Conservation (phyloP, 2,113 vertebrate genomes). For the Sebastes schlegelii region DNA sequence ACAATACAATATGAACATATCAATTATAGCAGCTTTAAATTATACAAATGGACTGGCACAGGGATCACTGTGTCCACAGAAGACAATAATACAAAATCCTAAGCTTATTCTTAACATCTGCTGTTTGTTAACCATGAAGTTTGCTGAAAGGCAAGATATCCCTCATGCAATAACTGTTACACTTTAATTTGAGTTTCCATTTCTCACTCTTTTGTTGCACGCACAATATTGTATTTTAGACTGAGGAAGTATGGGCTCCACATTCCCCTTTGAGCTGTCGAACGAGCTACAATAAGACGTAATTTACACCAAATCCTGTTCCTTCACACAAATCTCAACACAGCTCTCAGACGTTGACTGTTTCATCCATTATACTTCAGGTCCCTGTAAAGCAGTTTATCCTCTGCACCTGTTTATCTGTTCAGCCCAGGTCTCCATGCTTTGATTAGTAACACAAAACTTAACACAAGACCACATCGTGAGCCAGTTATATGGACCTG, state of each 20-base stretch:
- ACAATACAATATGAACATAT: neutral
- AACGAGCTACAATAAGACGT: neutral
- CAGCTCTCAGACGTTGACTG: slow-evolving; percentile 5
- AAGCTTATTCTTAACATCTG: slow-evolving; percentile 4
- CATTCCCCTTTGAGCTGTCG: neutral
- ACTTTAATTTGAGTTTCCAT: neutral
- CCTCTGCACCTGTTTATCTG: slow-evolving; percentile 54
- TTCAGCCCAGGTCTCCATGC: slow-evolving; percentile 8
- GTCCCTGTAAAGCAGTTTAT: slow-evolving; percentile 37
- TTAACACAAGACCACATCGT: neutral
- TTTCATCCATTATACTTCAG: slow-evolving; percentile 11
- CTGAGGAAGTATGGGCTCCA: neutral
- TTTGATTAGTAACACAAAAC: slow-evolving; percentile 42
- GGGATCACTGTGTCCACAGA: neutral
- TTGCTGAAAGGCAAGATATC: neutral
- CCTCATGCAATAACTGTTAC: neutral
- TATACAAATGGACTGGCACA: neutral
- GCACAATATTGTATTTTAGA: neutral
- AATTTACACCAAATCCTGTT: neutral
- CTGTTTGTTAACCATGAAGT: neutral
- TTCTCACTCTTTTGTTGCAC: neutral
- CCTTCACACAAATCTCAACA: slow-evolving; percentile 12
- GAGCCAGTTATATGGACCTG: slow-evolving; percentile 10
- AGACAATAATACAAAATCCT: neutral
- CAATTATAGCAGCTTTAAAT: neutral